A percentile compares a stretch with the other conserved stretches of the same genome.
These are phyloP conservation scores for Tinamus guttatus DNA, from an alignment of 2,113 vertebrate species.

Conservation along the genomic window DNA sequence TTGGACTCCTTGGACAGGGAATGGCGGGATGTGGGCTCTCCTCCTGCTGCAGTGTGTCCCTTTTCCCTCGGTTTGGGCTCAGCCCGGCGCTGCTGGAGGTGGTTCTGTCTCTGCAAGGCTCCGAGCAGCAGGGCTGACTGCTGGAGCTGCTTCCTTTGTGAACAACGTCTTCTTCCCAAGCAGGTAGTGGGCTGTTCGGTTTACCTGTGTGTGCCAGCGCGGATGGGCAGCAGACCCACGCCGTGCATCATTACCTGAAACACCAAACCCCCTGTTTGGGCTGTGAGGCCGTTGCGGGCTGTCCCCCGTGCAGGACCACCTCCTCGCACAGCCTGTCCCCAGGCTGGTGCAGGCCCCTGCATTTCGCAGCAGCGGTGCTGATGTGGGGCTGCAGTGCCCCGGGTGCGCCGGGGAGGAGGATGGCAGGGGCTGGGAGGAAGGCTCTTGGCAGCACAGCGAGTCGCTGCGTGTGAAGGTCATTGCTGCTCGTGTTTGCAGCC, in stretches of 20 bases:
- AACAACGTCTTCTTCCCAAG: neutral
- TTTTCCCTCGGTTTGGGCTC: neutral
- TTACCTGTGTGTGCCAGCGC: neutral
- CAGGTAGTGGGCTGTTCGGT: neutral
- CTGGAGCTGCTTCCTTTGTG: neutral
- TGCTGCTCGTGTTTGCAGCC: conserved; percentile 22
- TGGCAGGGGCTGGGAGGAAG: conserved; percentile 46
- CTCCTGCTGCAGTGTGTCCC: neutral
- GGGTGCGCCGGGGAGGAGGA: conserved; percentile 34
- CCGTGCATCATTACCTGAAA: neutral
- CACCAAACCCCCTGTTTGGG: neutral
- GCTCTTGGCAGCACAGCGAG: conserved; percentile 52
- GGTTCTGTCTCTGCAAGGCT: neutral
- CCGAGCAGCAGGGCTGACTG: neutral
- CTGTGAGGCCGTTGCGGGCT: neutral
- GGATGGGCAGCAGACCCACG: neutral
- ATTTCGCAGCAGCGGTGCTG: neutral
- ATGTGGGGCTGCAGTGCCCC: conserved; percentile 26
- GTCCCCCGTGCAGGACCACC: neutral
- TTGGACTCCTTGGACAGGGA: neutral
- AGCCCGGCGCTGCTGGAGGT: neutral
- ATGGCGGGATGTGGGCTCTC: neutral
- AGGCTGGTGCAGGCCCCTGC: neutral
- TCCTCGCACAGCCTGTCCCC: neutral
- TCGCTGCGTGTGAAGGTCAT: conserved; percentile 66